phyloP scores from a whole-genome alignment of 2,888 invertebrate species.

The Prenolepis imparis region DNA sequence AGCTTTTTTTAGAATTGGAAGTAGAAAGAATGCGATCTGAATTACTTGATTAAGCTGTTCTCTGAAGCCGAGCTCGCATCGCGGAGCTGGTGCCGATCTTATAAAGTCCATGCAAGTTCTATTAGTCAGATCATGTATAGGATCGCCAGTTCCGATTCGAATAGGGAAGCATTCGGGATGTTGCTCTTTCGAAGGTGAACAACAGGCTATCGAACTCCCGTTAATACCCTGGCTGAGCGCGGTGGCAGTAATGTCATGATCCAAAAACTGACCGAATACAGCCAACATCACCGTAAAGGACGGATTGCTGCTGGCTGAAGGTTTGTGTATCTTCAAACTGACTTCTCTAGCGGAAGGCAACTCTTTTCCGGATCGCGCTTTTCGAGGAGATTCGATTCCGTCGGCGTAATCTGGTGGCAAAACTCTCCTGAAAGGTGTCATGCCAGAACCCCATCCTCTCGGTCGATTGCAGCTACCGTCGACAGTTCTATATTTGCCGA shows the following conservation, averaged over 20 bases:
- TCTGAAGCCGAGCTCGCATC: slow-evolving; percentile 92
- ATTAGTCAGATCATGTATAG: slow-evolving; percentile 90
- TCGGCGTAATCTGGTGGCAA: slow-evolving; percentile 92
- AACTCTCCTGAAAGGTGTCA: slow-evolving; percentile 92
- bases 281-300: slow-evolving; percentile 94
- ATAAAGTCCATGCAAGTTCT: slow-evolving; percentile 95
- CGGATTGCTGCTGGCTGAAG: slow-evolving; percentile 91
- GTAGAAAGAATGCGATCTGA: neutral
- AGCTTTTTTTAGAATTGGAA: neutral
- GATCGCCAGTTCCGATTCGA: slow-evolving; percentile 89
- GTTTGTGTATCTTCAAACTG: slow-evolving; percentile 91
- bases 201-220: slow-evolving; percentile 92
- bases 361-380: slow-evolving; percentile 86
- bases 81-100: slow-evolving; percentile 92
- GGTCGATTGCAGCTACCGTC: slow-evolving; percentile 94
- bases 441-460: slow-evolving; percentile 90
- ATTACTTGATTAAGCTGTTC: slow-evolving; percentile 94
- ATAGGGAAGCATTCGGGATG: slow-evolving; percentile 95
- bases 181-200: slow-evolving; percentile 87
- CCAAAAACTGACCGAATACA: slow-evolving; percentile 95
- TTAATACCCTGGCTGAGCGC: slow-evolving; percentile 92
- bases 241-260: slow-evolving; percentile 95
- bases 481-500: slow-evolving; percentile 88
- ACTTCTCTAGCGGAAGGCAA: slow-evolving; percentile 93
- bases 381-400: slow-evolving; percentile 90